Conservation (phyloP, 1,140 invertebrate species). For the Polypedilum pembai region DNA sequence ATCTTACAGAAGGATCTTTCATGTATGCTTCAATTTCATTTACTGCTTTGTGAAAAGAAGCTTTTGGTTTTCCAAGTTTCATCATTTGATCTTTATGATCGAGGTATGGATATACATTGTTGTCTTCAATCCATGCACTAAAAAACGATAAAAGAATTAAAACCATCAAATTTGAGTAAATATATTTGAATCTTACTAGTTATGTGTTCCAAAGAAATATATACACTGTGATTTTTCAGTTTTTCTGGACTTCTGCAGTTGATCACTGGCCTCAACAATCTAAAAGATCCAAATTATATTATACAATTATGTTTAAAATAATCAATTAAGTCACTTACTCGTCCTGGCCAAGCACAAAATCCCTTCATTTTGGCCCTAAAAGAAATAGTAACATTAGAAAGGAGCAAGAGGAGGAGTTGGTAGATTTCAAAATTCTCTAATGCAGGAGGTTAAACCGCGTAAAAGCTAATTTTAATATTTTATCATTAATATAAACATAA, state of each 20-base stretch:
- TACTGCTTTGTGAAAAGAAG: conserved; percentile 75
- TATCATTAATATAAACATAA: too few relatives aligned
- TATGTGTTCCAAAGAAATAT: conserved; percentile 20
- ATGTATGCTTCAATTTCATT: conserved; percentile 80
- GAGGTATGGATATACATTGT: conserved; percentile 75
- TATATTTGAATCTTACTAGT: conserved; percentile 1
- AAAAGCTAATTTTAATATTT: too few relatives aligned
- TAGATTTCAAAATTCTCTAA: neutral
- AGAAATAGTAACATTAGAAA: neutral
- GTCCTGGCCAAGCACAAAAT: conserved; percentile 12
- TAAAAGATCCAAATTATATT: conserved; percentile 25
- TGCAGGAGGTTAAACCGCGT: neutral
- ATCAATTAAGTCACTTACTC: neutral
- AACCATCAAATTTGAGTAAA: neutral
- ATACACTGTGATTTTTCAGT: conserved; percentile 29
- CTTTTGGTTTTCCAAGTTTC: conserved; percentile 64
- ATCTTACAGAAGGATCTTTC: conserved; percentile 56
- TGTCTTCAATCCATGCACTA: conserved; percentile 87
- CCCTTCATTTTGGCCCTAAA: conserved; percentile 21
- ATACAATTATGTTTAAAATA: conserved; percentile 21
- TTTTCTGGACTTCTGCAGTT: neutral
- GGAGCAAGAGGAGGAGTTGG: neutral
- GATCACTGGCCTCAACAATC: conserved; percentile 13
- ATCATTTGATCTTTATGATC: conserved; percentile 72
- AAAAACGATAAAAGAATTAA: conserved; percentile 37